These are phyloP conservation scores for Mirza zaza DNA, from an alignment of 2,113 vertebrate genomes.

Conservation along the genomic window DNA sequence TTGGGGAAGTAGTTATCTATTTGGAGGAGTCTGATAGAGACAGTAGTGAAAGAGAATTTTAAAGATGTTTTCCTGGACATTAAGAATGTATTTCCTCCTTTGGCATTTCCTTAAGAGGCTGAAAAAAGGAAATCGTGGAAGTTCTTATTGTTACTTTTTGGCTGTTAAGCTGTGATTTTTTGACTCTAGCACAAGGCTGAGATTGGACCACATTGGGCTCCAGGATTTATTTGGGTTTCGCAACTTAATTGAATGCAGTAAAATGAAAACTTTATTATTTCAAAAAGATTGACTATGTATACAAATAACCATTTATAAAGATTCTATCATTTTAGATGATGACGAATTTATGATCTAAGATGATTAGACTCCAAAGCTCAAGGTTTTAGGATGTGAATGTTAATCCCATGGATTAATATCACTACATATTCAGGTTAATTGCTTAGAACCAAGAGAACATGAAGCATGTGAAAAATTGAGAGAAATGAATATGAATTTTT, in stretches of 20 bases:
- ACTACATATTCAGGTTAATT: background rate
- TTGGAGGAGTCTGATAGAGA: background rate
- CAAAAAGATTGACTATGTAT: background rate
- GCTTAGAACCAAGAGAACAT: background rate
- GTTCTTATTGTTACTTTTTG: background rate
- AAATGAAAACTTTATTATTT: background rate
- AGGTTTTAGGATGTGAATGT: background rate
- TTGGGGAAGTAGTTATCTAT: background rate
- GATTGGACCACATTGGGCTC: background rate
- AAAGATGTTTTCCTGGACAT: background rate
- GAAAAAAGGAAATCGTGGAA: background rate
- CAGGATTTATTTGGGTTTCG: background rate
- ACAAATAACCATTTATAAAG: background rate
- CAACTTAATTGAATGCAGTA: background rate
- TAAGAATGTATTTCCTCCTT: conserved; percentile 24
- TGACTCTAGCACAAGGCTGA: background rate
- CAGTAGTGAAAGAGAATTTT: background rate
- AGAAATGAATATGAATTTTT: background rate
- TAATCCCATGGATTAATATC: background rate
- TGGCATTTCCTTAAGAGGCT: background rate
- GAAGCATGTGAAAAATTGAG: background rate
- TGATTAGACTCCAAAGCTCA: background rate
- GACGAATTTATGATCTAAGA: background rate
- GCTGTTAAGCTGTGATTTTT: background rate
- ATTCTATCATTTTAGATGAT: background rate